Evolutionary conservation across 2,888 invertebrate species (phyloP).

Genomic region (Tridacna crocea): DNA sequence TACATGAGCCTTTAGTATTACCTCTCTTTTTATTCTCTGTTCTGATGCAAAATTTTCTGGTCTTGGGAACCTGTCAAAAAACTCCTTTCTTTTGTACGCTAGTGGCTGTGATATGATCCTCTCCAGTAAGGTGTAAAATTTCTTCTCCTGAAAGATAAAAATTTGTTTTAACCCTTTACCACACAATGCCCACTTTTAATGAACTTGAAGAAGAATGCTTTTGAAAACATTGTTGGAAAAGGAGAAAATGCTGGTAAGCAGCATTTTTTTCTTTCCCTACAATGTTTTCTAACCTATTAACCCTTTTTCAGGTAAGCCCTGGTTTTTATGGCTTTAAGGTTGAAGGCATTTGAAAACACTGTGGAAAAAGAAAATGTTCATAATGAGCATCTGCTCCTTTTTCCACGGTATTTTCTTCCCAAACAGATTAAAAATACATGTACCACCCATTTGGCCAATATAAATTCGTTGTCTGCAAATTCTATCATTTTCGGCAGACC

Average conservation of each 20-base stretch:
- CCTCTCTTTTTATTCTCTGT: not conserved
- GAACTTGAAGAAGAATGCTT: not conserved
- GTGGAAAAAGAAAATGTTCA: too few species aligned
- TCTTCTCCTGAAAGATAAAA: not conserved
- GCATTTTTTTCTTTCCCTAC: not conserved
- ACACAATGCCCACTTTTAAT: not conserved
- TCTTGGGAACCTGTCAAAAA: conserved; percentile 12
- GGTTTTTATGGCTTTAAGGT: too few species aligned
- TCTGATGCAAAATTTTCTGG: not conserved
- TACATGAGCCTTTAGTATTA: not conserved
- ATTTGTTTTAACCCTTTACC: not conserved
- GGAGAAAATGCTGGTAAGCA: not conserved
- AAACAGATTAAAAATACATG: too few species aligned
- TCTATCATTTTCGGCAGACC: too few species aligned
- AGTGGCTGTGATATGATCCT: conserved; percentile 3
- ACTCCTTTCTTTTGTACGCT: conserved; percentile 1
- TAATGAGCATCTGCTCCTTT: too few species aligned
- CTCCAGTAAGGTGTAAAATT: conserved; percentile 4
- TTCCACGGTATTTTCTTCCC: too few species aligned
- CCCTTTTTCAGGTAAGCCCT: too few species aligned
- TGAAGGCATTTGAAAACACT: too few species aligned
- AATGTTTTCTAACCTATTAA: not conserved
- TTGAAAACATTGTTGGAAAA: not conserved
- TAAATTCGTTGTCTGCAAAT: too few species aligned
- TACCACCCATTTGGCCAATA: too few species aligned